A percentile compares a stretch with the other conserved stretches of the same genome.
Evolutionary conservation across 2,888 invertebrate genomes (phyloP).

Genomic region (Halictus ligatus): DNA sequence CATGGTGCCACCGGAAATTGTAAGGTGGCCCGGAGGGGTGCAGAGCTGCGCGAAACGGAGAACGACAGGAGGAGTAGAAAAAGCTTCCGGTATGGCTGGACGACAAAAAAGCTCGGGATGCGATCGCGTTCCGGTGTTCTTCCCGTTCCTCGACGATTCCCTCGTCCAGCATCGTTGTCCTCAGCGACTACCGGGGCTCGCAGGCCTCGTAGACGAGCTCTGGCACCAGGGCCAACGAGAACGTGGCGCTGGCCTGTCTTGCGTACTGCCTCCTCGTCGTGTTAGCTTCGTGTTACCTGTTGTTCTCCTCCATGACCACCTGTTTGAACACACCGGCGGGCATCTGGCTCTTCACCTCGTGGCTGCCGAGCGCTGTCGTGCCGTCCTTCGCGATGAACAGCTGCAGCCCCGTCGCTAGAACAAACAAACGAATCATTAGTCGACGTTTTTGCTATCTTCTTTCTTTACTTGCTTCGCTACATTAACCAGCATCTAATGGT

Average conservation of each 20-base stretch:
- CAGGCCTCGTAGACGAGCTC: constrained; percentile 81
- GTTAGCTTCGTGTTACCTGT: constrained; percentile 87
- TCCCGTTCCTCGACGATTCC: constrained; percentile 46
- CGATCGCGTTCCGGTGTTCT: not conserved
- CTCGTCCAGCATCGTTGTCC: constrained; percentile 54
- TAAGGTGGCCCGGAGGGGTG: not conserved
- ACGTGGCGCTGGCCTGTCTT: constrained; percentile 77
- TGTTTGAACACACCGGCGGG: constrained; percentile 90
- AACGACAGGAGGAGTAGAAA: not conserved
- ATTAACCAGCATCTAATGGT: too few species aligned
- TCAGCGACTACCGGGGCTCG: constrained; percentile 79
- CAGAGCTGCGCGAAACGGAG: not conserved
- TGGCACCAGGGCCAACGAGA: constrained; percentile 81
- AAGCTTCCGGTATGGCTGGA: not conserved
- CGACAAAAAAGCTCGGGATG: constrained; percentile 1
- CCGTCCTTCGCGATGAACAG: constrained; percentile 96
- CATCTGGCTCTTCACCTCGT: constrained; percentile 92
- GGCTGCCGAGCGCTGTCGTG: constrained; percentile 93
- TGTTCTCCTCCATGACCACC: constrained; percentile 91
- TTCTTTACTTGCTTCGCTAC: not conserved
- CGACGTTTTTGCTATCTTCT: not conserved
- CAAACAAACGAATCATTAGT: constrained; percentile 16
- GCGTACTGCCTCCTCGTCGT: constrained; percentile 78
- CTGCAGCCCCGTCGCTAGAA: constrained; percentile 94
- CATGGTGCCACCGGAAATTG: not conserved